Evolutionary conservation across 2,113 vertebrate species (phyloP).

Genomic region (Euleptes europaea): DNA sequence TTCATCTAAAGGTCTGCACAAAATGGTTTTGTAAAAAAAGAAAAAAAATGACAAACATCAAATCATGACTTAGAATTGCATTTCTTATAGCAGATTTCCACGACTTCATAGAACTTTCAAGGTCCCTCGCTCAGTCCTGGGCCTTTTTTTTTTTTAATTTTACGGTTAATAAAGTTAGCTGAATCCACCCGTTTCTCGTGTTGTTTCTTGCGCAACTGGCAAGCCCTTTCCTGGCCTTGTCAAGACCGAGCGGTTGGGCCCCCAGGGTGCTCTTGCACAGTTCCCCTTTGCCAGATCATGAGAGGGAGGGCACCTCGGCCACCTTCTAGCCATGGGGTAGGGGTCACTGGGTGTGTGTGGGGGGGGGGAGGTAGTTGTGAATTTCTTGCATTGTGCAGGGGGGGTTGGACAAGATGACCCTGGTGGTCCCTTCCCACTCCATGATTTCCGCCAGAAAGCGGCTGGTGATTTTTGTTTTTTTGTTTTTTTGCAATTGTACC

Average conservation of each 20-base stretch:
- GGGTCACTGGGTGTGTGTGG: too few species aligned
- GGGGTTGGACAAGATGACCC: too few species aligned
- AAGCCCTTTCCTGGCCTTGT: slow-evolving; percentile 73
- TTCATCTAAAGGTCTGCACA: slow-evolving; percentile 87
- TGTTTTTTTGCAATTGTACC: too few species aligned
- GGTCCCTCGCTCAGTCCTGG: slow-evolving; percentile 86
- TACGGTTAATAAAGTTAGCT: slow-evolving; percentile 98
- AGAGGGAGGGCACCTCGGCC: too few species aligned
- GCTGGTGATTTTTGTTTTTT: too few species aligned
- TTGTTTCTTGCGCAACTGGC: slow-evolving; percentile 77
- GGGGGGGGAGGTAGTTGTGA: too few species aligned
- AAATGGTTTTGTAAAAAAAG: slow-evolving; percentile 33
- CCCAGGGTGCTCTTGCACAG: not conserved
- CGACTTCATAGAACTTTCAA: slow-evolving; percentile 86
- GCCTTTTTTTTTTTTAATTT: slow-evolving; percentile 85
- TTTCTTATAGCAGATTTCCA: slow-evolving; percentile 89
- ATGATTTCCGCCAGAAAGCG: too few species aligned
- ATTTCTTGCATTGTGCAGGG: too few species aligned
- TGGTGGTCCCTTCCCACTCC: too few species aligned
- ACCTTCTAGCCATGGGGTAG: too few species aligned
- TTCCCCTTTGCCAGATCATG: too few species aligned
- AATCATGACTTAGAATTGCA: slow-evolving; percentile 88
- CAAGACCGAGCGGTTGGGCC: not conserved
- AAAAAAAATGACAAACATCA: slow-evolving; percentile 69
- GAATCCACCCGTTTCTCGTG: slow-evolving; percentile 86